Evolutionary conservation across 2,113 vertebrate species (phyloP).

Genomic region (Lota lota): DNA sequence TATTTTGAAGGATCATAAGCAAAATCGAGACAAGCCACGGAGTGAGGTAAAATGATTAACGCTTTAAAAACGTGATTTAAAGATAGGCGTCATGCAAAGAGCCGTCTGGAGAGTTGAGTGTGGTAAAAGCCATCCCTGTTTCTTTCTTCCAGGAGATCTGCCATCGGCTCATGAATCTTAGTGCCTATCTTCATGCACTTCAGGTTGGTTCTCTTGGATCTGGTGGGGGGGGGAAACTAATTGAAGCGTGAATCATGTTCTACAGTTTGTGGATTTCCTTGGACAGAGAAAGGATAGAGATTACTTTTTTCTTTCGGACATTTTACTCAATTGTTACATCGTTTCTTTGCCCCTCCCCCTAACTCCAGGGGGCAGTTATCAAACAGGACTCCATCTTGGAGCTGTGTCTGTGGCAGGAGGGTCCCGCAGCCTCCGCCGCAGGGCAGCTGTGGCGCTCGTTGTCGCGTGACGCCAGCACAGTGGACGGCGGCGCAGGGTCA

Average conservation of each 20-base stretch:
- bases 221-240: too few species aligned
- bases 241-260: too few species aligned
- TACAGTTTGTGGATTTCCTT: too few species aligned
- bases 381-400: constrained; percentile 86
- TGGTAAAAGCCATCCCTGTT: too few species aligned
- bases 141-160: constrained; percentile 73
- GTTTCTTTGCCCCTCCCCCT: not conserved
- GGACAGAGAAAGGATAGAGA: too few species aligned
- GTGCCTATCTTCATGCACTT: constrained; percentile 80
- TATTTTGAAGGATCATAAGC: constrained; percentile 74
- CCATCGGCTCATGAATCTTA: constrained; percentile 81
- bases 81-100: too few species aligned
- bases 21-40: constrained; percentile 70
- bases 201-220: constrained; percentile 72
- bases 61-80: not conserved
- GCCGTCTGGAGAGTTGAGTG: too few species aligned
- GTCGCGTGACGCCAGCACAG: constrained; percentile 56
- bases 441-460: constrained; percentile 59
- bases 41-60: constrained; percentile 58
- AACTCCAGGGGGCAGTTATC: constrained; percentile 74
- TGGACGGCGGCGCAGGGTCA: constrained; percentile 36
- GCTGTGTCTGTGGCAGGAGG: constrained; percentile 70
- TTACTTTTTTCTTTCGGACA: too few species aligned
- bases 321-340: too few species aligned
- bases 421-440: not conserved